These are phyloP conservation scores for Tapirus terrestris DNA, from an alignment of 2,113 vertebrate species.

Conservation along the genomic window DNA sequence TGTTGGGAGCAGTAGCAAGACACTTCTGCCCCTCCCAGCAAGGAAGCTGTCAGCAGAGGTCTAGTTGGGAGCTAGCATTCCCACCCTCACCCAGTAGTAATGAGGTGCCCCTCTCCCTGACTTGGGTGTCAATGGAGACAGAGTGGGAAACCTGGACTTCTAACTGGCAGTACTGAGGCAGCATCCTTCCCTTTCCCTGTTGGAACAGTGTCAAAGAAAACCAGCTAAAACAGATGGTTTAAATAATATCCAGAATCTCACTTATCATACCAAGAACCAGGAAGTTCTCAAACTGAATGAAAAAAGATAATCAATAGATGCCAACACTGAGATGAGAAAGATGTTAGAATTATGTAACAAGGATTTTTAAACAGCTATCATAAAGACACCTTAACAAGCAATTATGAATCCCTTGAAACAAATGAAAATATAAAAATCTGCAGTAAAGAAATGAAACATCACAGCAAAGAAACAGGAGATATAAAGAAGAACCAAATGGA, in stretches of 20 bases:
- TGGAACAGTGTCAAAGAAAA: constrained; percentile 9
- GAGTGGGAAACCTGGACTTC: not conserved
- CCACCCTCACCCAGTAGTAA: not conserved
- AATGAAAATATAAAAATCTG: not conserved
- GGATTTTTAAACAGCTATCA: not conserved
- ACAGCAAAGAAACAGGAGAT: not conserved
- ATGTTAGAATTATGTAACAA: not conserved
- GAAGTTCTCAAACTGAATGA: not conserved
- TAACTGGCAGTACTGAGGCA: not conserved
- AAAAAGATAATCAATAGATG: not conserved
- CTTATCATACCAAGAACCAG: not conserved
- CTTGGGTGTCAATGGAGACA: not conserved
- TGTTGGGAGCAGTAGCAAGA: not conserved
- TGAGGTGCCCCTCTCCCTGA: not conserved
- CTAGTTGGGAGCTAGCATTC: not conserved
- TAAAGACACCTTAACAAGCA: constrained; percentile 34
- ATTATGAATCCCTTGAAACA: not conserved
- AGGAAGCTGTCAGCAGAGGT: not conserved
- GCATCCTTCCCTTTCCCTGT: not conserved
- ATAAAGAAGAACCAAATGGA: not conserved
- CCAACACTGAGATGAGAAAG: not conserved
- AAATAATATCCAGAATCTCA: constrained; percentile 5
- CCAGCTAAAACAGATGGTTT: not conserved
- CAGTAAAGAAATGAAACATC: constrained; percentile 19
- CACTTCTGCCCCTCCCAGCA: not conserved